These are phyloP conservation scores for Scaptomyza tumidula DNA, from an alignment of 2,888 invertebrate species.

Conservation along the genomic window DNA sequence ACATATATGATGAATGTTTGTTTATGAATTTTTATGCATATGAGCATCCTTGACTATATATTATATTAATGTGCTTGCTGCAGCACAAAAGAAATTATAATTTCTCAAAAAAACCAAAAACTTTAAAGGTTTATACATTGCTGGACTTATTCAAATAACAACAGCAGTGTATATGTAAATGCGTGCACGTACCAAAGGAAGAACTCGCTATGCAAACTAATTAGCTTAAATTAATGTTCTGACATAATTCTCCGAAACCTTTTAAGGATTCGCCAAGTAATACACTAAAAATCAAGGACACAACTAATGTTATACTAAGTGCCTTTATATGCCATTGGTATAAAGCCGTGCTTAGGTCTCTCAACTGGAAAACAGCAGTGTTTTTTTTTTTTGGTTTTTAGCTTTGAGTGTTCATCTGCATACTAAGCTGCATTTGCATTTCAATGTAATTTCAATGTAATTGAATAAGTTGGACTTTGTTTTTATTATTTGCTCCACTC, in stretches of 20 bases:
- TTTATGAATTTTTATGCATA: neutral
- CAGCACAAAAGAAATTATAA: neutral
- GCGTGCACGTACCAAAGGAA: too few species aligned
- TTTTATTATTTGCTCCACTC: neutral
- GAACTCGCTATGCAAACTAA: neutral
- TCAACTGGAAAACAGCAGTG: conserved; percentile 2
- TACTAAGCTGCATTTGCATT: conserved; percentile 57
- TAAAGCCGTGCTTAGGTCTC: conserved; percentile 6
- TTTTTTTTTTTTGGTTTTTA: neutral
- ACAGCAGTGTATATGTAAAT: conserved; percentile 4
- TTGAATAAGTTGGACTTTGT: conserved; percentile 34
- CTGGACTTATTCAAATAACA: neutral
- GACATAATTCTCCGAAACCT: neutral
- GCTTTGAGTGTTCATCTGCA: conserved; percentile 6
- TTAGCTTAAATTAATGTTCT: conserved; percentile 11
- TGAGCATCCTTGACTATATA: neutral
- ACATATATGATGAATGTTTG: neutral
- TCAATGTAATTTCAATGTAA: conserved; percentile 45
- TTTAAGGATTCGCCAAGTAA: neutral
- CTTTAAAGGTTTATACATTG: neutral
- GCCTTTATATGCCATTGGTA: conserved; percentile 7
- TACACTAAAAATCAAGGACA: neutral
- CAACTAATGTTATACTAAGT: conserved; percentile 12
- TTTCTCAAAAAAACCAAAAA: neutral
- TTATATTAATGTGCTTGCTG: neutral